Base-by-base conservation (phyloP, 2,888 invertebrate species). In the Drosophila bunnanda region DNA sequence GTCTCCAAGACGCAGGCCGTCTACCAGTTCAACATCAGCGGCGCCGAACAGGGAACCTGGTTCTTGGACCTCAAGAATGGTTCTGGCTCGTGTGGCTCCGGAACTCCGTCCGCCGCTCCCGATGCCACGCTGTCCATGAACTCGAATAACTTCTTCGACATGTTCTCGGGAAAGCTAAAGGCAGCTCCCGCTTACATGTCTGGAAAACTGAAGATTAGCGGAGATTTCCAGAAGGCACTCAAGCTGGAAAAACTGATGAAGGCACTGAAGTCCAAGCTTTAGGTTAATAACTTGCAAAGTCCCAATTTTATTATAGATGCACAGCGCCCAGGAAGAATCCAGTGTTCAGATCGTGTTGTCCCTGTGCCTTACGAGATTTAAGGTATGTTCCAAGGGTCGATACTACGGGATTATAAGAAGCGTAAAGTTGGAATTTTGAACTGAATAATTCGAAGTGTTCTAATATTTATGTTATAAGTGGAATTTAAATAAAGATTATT, bases 151-250 rank as follows among this genome's bases (percentile, higher is more conserved):
- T 97, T 97, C 90, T 95, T 95, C 56, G 95, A 95, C 15, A 95
- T 97, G 96, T 97, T 97, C 90, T 93, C 95, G 55, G 97, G 97
- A 93, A 96, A 98, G 93, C 89, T 98, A 79, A 98, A 98, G 90
- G 96, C 99, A 3, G 95, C 98, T 0, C 95, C 95, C 2, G 99
- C 99, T 0, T 98, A 98, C 92, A 98, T 99, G 98, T 96, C 96
- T 90, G 99, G 99, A 57, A 98, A 98, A 93, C 93, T 99, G 82
- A 98, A 98, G 93, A 97, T 99, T 79, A 94, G 94, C 76, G 99
- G 99, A 0, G 97, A 98, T 90, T 93, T 99, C 86, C 96, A 96
- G 84, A 97, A 98, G 91, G 99, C 99, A 0, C 96, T 99, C 95
- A 98, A 98, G 91, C 93, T 99, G 70, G 98, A 99, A 91, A 97